Base-by-base conservation (phyloP, 2,888 invertebrate species). In the Pilophorus perplexus region DNA sequence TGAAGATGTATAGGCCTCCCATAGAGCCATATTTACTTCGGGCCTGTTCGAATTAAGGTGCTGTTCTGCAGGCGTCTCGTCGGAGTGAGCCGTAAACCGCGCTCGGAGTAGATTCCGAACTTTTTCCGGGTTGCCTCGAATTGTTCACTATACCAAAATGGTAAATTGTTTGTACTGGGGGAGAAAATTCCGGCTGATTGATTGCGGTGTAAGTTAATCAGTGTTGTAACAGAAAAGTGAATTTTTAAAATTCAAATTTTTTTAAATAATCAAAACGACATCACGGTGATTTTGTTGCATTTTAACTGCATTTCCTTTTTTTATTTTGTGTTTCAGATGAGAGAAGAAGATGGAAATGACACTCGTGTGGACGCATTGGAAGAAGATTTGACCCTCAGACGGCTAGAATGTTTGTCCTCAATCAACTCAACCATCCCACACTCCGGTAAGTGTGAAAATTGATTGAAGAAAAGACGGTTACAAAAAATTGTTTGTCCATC, bases 251-350 rank as follows among this genome's bases (percentile, higher is more conserved):
- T n/a, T n/a, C n/a, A n/a, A n/a, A n/a, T n/a, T n/a, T n/a, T n/a
- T n/a, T n/a, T n/a, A n/a, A n/a, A n/a, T n/a, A n/a, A n/a, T n/a
- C n/a, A n/a, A n/a, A n/a, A n/a, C n/a, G n/a, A n/a, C n/a, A n/a
- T n/a, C n/a, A n/a, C n/a, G n/a, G n/a, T n/a, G n/a, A n/a, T n/a
- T n/a, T n/a, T n/a, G n/a, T n/a, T n/a, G n/a, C n/a, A n/a, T n/a
- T n/a, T n/a, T n/a, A n/a, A n/a, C n/a, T n/a, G n/a, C n/a, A n/a
- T n/a, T n/a, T n/a, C n/a, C n/a, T n/a, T n/a, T n/a, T n/a, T n/a
- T n/a, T 42, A 42, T 5, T 8, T 48, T 52, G 18, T 20, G 38
- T 64, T 64, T 18, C 64, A 65, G 64, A 65, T 65, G 64, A 65
- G 33, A 20, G 64, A 65, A 54, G 64, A 65, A 28, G 64, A 54